Evolutionary conservation across 2,113 vertebrate genomes (phyloP), one percentile per base, ranked within the genome.

Genomic region (Monarcha castaneiventris): DNA sequence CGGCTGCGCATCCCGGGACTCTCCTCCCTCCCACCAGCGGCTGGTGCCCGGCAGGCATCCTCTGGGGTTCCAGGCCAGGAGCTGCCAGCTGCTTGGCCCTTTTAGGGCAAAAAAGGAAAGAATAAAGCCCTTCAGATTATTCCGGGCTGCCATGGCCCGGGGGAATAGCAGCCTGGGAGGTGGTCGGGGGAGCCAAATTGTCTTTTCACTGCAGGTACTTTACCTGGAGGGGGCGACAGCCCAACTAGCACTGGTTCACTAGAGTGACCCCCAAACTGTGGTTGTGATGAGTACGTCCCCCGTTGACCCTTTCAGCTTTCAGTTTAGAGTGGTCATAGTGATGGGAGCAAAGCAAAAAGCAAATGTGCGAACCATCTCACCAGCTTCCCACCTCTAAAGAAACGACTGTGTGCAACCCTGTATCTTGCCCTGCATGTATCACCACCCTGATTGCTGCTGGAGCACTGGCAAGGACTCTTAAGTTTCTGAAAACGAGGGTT

Each of bases 131-230:
- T 74, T 62, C 56, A 5, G 56, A 10, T 72, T 7, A 6, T 14
- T 16, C 8, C 9, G 5, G 25, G 14, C 5, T 2, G 7, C 1
- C 5, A 23, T 20, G 46, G 18, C 4, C 27, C 13, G 3, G 1
- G 39, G 33, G 6, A 3, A 7, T 35, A 41, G 56, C 9, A 10
- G 19, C 26, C 46, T 17, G 29, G 35, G 33, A 46, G 26, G 54
- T 0, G 0, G n/a, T 3, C 2, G 0, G 13, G 33, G 37, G 2
- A 52, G 7, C 10, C 2, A 13, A 51, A 48, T 20, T 11, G 3
- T 43, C 25, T 83, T 62, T 22, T 35, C 16, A 6, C 22, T 1
- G 4, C 29, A 16, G 33, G 17, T 11, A 2, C 7, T 29, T 79
- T 32, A 44, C 55, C 9, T 39, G 33, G 49, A 6, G 12, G 19